These are phyloP conservation scores for Shinisaurus crocodilurus DNA, from an alignment of 2,113 vertebrate species.

Conservation along the genomic window DNA sequence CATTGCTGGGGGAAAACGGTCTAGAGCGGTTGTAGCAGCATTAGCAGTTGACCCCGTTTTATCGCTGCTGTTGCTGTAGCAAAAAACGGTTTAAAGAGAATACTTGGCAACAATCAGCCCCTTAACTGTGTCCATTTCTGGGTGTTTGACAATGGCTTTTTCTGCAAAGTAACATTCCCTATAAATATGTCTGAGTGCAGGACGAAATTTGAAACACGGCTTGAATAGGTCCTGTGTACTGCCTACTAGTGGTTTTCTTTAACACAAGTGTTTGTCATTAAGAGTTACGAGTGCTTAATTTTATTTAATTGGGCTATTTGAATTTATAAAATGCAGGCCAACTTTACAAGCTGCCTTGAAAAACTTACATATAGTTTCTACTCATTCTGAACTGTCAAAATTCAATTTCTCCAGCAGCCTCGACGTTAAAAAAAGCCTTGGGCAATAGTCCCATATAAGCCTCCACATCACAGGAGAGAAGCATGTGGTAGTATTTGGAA, in stretches of 20 bases:
- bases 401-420: neutral
- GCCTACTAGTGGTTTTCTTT: neutral
- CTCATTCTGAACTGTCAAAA: neutral
- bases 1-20: accelerated
- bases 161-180: neutral
- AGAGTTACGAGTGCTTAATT: neutral
- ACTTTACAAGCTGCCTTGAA: neutral
- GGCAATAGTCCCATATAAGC: too few relatives aligned
- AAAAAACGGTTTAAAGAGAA: neutral
- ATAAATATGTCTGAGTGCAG: neutral
- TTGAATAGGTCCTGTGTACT: neutral
- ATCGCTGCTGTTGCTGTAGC: neutral
- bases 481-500: neutral
- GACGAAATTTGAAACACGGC: too few relatives aligned
- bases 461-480: too few relatives aligned
- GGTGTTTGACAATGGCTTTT: neutral
- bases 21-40: neutral
- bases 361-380: neutral
- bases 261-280: neutral
- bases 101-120: neutral
- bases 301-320: neutral
- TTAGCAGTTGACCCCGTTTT: neutral
- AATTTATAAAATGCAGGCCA: neutral
- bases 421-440: too few relatives aligned
- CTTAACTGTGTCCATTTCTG: neutral